phyloP scores from a whole-genome alignment of 2,888 invertebrate species.

The Apocheima hispidaria region DNA sequence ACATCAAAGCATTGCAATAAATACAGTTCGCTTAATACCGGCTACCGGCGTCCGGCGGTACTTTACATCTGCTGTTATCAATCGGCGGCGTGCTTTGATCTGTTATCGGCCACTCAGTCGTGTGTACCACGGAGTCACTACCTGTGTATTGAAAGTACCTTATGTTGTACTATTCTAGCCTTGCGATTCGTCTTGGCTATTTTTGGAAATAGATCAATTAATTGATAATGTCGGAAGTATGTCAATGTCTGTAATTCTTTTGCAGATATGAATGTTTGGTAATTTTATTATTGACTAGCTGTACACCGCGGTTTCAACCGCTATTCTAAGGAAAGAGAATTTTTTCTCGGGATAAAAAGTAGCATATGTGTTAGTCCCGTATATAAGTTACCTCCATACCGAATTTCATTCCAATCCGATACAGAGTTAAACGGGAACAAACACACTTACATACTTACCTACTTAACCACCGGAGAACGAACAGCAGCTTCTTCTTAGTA shows the following conservation, averaged over 20 bases:
- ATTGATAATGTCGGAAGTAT: slow-evolving; percentile 3
- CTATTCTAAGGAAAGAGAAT: too few species aligned
- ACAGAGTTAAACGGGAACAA: too few species aligned
- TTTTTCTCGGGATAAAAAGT: too few species aligned
- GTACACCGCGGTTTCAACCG: background rate
- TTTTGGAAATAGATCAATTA: slow-evolving; percentile 14
- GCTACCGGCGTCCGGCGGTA: slow-evolving; percentile 71
- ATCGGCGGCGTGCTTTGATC: slow-evolving; percentile 66
- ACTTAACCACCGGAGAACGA: too few species aligned
- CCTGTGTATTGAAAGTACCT: slow-evolving; percentile 72
- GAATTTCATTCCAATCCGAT: too few species aligned
- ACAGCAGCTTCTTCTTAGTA: too few species aligned
- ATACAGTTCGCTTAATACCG: slow-evolving; percentile 59
- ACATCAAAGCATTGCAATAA: slow-evolving; percentile 67
- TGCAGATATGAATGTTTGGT: background rate
- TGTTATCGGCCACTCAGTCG: slow-evolving; percentile 68
- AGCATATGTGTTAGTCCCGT: too few species aligned
- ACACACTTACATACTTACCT: too few species aligned
- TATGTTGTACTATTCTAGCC: slow-evolving; percentile 23
- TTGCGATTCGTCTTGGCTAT: slow-evolving; percentile 18
- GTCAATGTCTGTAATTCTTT: background rate
- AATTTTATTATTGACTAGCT: background rate
- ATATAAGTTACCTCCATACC: too few species aligned
- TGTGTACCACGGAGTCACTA: slow-evolving; percentile 70
- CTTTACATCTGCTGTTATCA: slow-evolving; percentile 68